Percentiles rank a stretch among this genome's conserved stretches.
These are phyloP conservation scores for Caenorhabditis sp. DNA, from an alignment of 2,888 invertebrate species.

Conservation along the genomic window DNA sequence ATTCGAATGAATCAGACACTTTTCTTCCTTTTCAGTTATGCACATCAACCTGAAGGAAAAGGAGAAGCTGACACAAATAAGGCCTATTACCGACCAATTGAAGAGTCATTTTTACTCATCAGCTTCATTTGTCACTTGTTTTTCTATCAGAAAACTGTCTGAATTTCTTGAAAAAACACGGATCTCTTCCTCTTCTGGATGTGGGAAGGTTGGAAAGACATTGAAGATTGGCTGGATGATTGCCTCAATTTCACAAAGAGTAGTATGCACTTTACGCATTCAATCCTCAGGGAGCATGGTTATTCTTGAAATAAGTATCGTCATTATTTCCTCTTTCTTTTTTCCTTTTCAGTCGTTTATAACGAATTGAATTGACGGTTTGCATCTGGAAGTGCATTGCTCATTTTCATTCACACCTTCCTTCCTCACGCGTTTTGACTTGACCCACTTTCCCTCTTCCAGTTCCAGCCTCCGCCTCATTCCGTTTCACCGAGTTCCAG, in stretches of 20 bases:
- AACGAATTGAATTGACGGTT: no score
- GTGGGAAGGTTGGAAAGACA: not conserved
- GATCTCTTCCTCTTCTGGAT: conserved; percentile 5
- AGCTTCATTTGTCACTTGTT: conserved; percentile 50
- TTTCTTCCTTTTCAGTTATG: not conserved
- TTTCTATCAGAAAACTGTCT: conserved; percentile 2
- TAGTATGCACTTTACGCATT: not conserved
- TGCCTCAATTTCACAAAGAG: not conserved
- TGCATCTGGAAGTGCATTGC: no score
- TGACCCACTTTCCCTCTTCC: not conserved
- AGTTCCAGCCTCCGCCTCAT: not conserved
- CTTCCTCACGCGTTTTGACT: no score
- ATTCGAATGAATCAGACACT: not conserved
- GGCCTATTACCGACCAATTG: conserved; percentile 30
- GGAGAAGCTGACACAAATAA: conserved; percentile 25
- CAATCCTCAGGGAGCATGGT: not conserved
- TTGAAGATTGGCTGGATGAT: not conserved
- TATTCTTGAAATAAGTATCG: not conserved
- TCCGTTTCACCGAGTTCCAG: not conserved
- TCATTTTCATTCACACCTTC: no score
- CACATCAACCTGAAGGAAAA: conserved; percentile 7
- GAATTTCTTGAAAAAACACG: conserved; percentile 14
- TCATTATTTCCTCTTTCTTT: not conserved
- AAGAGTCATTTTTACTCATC: conserved; percentile 33
- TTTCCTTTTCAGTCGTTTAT: not conserved